Evolutionary conservation across 2,797 vertebrate genomes (phyloP), one percentile per base, ranked within the genome.

Genomic region (Ctenopoma kingsleyae): DNA sequence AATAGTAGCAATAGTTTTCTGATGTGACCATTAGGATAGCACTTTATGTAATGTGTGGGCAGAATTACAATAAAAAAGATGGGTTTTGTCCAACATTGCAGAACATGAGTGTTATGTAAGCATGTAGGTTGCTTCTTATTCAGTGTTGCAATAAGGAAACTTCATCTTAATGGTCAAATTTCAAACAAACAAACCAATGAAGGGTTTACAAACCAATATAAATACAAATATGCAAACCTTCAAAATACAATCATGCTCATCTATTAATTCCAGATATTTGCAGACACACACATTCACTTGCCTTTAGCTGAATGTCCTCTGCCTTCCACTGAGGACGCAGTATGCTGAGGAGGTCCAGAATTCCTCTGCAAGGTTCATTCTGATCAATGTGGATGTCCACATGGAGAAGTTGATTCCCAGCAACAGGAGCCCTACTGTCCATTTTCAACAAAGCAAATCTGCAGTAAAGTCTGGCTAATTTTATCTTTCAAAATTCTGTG

Each of bases 241-340:
- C 25, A 27, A 6, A 27, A 27, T 27, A 6, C 25, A 6, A 3
- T 27, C 25, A 4, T 27, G 6, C 25, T 27, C 25, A 27, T 27
- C 27, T 4, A 13, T 22, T 2, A 54, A 27, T 32, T 6, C 0
- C 9, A 38, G 7, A n/a, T 17, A 22, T 41, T 12, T 6, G 25
- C n/a, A 7, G 5, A 66, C 32, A 32, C 1, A 59, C 17, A 30
- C 19, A 27, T 44, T 12, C 22, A 82, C 93, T 90, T 88, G 80
- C 94, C 93, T 95, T 94, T 73, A 93, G 84, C 54, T 93, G 86
- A 66, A 95, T 78, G 46, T 94, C 89, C 22, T 86, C 71, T 1
- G 76, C 3, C 41, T 81, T 93, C 94, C 94, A 95, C 0, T 79
- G 72, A 53, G 93, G 93, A 61, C 92, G 85, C 7, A 95, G 74